Evolutionary conservation across 2,113 vertebrate species (phyloP).

Genomic region (Trichechus manatus): DNA sequence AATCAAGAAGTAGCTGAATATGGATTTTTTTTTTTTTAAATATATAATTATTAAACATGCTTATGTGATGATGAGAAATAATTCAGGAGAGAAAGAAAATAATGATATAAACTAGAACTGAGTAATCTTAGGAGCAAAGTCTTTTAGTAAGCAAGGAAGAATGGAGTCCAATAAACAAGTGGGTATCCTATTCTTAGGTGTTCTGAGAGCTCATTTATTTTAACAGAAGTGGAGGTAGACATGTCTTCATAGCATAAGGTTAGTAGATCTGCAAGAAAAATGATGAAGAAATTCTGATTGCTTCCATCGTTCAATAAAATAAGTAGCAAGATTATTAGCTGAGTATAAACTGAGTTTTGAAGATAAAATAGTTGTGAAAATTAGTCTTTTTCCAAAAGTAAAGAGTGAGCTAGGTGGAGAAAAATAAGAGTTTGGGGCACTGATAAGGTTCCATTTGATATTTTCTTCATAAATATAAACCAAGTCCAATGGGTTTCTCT

Average conservation of each 20-base stretch:
- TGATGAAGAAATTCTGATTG: not conserved
- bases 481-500: not conserved
- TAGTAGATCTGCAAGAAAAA: too few relatives aligned
- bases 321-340: not conserved
- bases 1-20: not conserved
- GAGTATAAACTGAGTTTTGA: not conserved
- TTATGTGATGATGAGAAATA: not conserved
- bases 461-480: not conserved
- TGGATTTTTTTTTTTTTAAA: not conserved
- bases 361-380: not conserved
- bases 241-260: too few relatives aligned
- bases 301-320: not conserved
- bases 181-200: not conserved
- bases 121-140: not conserved
- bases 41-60: not conserved
- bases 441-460: not conserved
- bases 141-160: not conserved
- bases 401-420: not conserved
- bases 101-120: not conserved
- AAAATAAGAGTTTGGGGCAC: not conserved
- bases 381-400: not conserved
- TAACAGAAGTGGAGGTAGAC: not conserved
- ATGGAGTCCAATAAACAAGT: not conserved
- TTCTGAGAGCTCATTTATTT: not conserved
- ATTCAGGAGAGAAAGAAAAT: not conserved